Percentiles rank a stretch among this genome's conserved stretches.
Evolutionary conservation across 1,140 invertebrate species (phyloP).

Genomic region (Augochlora pura): DNA sequence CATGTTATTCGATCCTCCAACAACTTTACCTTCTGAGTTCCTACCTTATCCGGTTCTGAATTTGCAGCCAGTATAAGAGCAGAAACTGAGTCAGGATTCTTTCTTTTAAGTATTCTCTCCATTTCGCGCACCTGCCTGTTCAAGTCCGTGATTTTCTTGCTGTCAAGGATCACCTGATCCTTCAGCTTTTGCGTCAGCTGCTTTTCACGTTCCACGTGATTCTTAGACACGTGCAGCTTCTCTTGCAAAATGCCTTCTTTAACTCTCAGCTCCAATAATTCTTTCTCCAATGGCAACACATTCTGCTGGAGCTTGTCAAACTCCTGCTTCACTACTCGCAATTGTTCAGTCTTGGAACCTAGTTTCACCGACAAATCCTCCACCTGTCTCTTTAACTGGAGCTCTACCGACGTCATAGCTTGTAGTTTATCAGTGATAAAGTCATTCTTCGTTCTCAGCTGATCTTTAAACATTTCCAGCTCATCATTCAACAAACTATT

Average conservation of each 20-base stretch:
- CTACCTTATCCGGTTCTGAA: constrained; percentile 80
- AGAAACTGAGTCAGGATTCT: constrained; percentile 89
- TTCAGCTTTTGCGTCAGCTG: constrained; percentile 83
- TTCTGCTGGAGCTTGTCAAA: constrained; percentile 72
- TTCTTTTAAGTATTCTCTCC: constrained; percentile 88
- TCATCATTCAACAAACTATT: constrained; percentile 74
- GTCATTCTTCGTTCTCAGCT: constrained; percentile 74
- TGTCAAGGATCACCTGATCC: constrained; percentile 85
- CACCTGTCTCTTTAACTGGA: constrained; percentile 72
- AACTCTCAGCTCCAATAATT: constrained; percentile 70
- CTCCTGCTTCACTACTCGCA: constrained; percentile 70
- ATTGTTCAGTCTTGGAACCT: constrained; percentile 74
- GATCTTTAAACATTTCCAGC: constrained; percentile 77
- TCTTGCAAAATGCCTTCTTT: constrained; percentile 74
- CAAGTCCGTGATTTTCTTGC: constrained; percentile 85
- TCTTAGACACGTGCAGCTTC: constrained; percentile 77
- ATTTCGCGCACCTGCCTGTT: constrained; percentile 90
- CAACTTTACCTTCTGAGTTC: constrained; percentile 79
- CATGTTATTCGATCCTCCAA: constrained; percentile 86
- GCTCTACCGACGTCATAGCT: constrained; percentile 71
- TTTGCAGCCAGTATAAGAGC: constrained; percentile 85
- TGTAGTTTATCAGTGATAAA: constrained; percentile 75
- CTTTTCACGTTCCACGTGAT: constrained; percentile 81
- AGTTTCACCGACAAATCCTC: constrained; percentile 75
- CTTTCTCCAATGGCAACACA: constrained; percentile 74